phyloP scores from a whole-genome alignment of 2,888 invertebrate genomes.

The Arctia plantaginis region DNA sequence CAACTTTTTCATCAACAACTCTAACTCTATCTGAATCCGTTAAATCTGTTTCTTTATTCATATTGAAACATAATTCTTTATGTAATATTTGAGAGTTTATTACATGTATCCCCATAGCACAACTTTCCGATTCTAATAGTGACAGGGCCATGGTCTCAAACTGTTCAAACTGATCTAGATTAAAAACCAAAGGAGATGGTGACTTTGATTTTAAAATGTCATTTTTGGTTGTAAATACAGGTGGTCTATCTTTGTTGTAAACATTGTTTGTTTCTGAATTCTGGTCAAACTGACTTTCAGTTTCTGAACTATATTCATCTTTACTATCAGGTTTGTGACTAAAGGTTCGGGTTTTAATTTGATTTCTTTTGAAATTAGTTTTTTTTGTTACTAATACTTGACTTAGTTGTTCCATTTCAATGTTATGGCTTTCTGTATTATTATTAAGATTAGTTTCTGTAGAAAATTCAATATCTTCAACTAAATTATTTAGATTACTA shows the following conservation, averaged over 20 bases:
- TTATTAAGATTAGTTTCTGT: neutral
- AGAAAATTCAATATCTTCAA: neutral
- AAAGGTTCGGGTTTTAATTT: neutral
- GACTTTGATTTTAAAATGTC: slow-evolving; percentile 44
- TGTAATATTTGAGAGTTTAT: slow-evolving; percentile 73
- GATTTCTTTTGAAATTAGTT: neutral
- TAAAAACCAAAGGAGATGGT: slow-evolving; percentile 60
- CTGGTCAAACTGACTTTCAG: slow-evolving; percentile 23
- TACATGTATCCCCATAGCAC: slow-evolving; percentile 61
- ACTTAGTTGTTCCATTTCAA: slow-evolving; percentile 6
- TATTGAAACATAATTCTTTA: slow-evolving; percentile 60
- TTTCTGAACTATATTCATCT: slow-evolving; percentile 8
- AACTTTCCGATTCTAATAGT: slow-evolving; percentile 59
- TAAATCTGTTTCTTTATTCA: slow-evolving; percentile 45
- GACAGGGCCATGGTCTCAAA: slow-evolving; percentile 72
- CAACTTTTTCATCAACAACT: slow-evolving; percentile 44
- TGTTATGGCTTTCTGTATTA: neutral
- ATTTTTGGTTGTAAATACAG: slow-evolving; percentile 59
- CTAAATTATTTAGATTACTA: neutral
- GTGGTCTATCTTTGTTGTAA: slow-evolving; percentile 33
- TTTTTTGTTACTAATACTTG: slow-evolving; percentile 17
- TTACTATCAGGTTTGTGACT: slow-evolving; percentile 8
- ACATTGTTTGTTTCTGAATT: slow-evolving; percentile 21
- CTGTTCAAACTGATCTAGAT: slow-evolving; percentile 72
- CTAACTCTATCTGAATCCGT: slow-evolving; percentile 40